phyloP scores from a whole-genome alignment of 2,888 invertebrate genomes.

The Temnothorax ravouxi region DNA sequence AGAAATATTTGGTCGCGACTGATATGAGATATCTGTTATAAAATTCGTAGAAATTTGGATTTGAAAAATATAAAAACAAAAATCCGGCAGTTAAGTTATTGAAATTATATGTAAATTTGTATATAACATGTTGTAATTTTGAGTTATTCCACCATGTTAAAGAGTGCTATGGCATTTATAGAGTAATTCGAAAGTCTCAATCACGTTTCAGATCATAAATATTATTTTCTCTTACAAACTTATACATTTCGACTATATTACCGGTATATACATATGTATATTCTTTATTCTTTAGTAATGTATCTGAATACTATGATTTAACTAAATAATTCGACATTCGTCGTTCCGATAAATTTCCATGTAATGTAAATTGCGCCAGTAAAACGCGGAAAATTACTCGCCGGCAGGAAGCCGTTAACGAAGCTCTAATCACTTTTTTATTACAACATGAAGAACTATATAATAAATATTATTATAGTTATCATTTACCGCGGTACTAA shows the following conservation, averaged over 20 bases:
- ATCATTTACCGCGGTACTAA: not conserved
- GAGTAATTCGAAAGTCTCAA: constrained; percentile 8
- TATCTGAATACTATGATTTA: not conserved
- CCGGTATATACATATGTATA: no score
- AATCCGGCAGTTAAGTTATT: not conserved
- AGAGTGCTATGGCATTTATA: not conserved
- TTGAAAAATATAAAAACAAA: not conserved
- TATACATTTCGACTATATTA: not conserved
- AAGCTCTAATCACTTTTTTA: constrained; percentile 23
- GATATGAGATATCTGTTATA: not conserved
- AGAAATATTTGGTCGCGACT: not conserved
- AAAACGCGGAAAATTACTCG: constrained; percentile 7
- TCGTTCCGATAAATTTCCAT: constrained; percentile 12
- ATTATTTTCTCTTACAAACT: not conserved
- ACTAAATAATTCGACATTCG: not conserved
- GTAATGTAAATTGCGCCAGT: not conserved
- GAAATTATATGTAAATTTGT: constrained; percentile 3
- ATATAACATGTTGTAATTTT: not conserved
- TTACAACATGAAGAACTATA: not conserved
- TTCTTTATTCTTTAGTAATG: not conserved
- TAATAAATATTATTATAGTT: constrained; percentile 35
- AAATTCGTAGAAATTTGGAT: not conserved
- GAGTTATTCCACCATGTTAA: not conserved
- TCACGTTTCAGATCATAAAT: not conserved
- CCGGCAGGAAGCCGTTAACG: not conserved